Base-by-base conservation (phyloP, 1,140 invertebrate species). In the Archivesica marissinica region DNA sequence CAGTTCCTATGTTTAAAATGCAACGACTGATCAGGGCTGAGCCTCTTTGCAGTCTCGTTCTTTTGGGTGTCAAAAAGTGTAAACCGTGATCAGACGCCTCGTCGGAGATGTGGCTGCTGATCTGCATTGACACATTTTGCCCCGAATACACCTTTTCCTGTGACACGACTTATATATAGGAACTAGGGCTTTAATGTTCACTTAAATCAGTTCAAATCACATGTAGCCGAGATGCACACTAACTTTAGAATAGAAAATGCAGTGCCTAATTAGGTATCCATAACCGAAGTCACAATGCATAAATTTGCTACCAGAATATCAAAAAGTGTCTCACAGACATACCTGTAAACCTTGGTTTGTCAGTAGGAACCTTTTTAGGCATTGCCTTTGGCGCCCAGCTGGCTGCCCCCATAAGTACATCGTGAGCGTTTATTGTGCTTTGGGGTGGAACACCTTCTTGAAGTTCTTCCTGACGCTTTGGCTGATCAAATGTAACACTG, bases 331-430 rank as follows among this genome's bases (percentile, higher is more conserved):
- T 54, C 28, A 66, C 11, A 66, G 44, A 41, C 39, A 72, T 72
- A 72, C 68, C 68, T 44, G 68, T 72, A 39, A 72, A 72, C 68
- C 68, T 35, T 72, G 33, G 68, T 72, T 72, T 72, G 44, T 72
- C 68, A 13, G 44, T 25, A 35, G 39, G 68, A n/a, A 44, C 6
- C 41, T 44, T 72, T 20, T 35, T 35, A 44, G 68, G 68, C 68
- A 44, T 72, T 39, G 6, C 44, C 38, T 7, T 72, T 72, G 35
- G 41, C 52, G 39, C 52, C 20, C 23, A 28, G 2, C 33, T 39
- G 2, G 39, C 2, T n/a, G n/a, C n/a, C n/a, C n/a, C n/a, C 70
- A 74, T 74, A 17, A 74, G 70, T 50, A 47, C 33, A 25, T 13
- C 33, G 39, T 50, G 52, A 7, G 70, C 44, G 30, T 74, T 50